Evolutionary conservation across 92 coral and sea anemone species (phyloP).

Genomic region (Diadumene lineata): DNA sequence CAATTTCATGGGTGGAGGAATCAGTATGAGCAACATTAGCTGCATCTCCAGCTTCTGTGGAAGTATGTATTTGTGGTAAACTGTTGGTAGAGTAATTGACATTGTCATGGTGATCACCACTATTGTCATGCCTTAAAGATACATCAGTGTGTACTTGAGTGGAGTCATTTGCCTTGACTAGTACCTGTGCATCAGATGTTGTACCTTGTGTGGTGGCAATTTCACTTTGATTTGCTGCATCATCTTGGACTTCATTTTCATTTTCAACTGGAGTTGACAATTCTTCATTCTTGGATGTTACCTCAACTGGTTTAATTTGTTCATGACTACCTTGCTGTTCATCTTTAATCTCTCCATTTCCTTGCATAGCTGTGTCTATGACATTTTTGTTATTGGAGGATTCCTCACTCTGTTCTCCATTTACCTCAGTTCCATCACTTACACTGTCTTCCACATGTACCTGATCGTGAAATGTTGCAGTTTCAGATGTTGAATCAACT

Average conservation of each 20-base stretch:
- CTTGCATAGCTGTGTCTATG: background rate
- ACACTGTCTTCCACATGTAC: background rate
- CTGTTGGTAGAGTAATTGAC: background rate
- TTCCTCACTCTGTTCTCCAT: background rate
- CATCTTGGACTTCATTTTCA: background rate
- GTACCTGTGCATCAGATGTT: too few species aligned
- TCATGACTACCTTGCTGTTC: background rate
- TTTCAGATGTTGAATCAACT: background rate
- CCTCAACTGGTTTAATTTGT: background rate
- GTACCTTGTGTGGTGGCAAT: background rate
- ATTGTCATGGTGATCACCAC: too few species aligned
- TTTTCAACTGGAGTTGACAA: background rate
- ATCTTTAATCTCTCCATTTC: background rate
- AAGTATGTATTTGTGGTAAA: background rate
- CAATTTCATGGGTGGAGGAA: slow-evolving; percentile 56
- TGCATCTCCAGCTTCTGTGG: background rate
- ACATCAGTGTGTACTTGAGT: too few species aligned
- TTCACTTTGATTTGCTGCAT: background rate
- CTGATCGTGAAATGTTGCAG: background rate
- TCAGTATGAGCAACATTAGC: slow-evolving; percentile 2
- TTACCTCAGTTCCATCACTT: background rate
- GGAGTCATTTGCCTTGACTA: too few species aligned
- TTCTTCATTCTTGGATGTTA: background rate
- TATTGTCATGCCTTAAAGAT: too few species aligned
- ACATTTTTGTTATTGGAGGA: background rate